Evolutionary conservation across 2,888 invertebrate species (phyloP), one percentile per base, ranked within the genome.

Genomic region (Glyphotaelius pellucidus): DNA sequence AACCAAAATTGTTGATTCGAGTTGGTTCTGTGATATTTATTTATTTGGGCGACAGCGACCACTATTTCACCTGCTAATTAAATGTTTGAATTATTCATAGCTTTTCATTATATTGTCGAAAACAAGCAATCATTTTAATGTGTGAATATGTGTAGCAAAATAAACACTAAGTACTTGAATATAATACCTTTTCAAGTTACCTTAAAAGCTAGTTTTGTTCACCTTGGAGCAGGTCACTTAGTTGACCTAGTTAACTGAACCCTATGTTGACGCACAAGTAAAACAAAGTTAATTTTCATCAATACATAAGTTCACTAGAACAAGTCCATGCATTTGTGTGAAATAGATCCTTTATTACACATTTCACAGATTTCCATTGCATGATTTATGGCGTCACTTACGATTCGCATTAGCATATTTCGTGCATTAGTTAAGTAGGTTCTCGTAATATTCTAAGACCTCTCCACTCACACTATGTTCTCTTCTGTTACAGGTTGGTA

Each of bases 401-500:
- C 19, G 25, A 83, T 25, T 83, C 35, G 35, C 83, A 83, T 83
- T 83, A 83, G 35, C 83, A 83, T 32, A 83, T 35, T 83, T 83
- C 83, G 83, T n/a, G 83, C 83, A 83, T 83, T 83, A 83, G 25
- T 67, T 67, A 67, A 67, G 52, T 67, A 83, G 81, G 19, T 83
- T 25, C 83, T 35, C 12, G 83, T n/a, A 83, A 25, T 83, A 83
- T 83, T 35, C 83, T 35, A 32, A 25, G 35, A 32, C 83, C 83
- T 25, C 35, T 32, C 83, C 32, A n/a, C 30, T 86, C 86, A 86
- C n/a, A n/a, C 42, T 15, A 47, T 86, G 47, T 86, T 86, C 47
- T 86, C n/a, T 86, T 86, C 30, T 86, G 86, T 86, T 86, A 52
- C 86, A 86, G 86, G 86, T 86, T 86, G 30, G 86, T 86, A 86